phyloP scores from a whole-genome alignment of 1,140 invertebrate genomes.

The Tigriopus japonicus region DNA sequence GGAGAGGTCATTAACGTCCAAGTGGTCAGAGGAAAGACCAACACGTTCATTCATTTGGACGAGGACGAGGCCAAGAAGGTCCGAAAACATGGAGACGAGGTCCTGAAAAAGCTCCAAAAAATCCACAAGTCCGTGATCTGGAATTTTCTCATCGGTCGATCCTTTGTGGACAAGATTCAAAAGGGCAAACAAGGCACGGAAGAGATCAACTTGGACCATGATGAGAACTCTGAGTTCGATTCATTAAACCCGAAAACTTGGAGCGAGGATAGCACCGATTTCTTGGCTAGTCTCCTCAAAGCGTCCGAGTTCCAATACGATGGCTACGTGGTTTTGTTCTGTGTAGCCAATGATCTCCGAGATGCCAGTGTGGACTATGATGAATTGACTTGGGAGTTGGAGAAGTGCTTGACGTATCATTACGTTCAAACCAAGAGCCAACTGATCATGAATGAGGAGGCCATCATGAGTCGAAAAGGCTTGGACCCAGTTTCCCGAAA shows the following conservation, averaged over 20 bases:
- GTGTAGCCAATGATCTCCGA: background rate
- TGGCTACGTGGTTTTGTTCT: background rate
- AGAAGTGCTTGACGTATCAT: background rate
- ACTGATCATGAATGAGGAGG: background rate
- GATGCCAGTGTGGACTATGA: background rate
- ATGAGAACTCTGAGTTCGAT: background rate
- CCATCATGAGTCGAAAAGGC: background rate
- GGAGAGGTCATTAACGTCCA: background rate
- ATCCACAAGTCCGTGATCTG: background rate
- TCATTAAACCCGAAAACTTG: background rate
- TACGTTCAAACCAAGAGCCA: background rate
- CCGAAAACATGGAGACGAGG: background rate
- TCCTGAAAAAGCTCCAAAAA: background rate
- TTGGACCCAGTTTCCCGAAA: background rate
- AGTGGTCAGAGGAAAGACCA: background rate
- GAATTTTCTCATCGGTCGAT: background rate
- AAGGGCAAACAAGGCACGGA: background rate
- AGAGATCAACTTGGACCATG: background rate
- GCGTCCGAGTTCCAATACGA: background rate
- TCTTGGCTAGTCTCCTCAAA: background rate
- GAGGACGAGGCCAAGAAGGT: conserved; percentile 1
- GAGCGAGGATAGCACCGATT: background rate
- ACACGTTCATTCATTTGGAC: background rate
- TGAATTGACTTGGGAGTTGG: background rate
- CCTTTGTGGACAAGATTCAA: conserved; percentile 1